Base-by-base conservation (phyloP, 2,888 invertebrate species). In the Hermaeophaga mercurialis region DNA sequence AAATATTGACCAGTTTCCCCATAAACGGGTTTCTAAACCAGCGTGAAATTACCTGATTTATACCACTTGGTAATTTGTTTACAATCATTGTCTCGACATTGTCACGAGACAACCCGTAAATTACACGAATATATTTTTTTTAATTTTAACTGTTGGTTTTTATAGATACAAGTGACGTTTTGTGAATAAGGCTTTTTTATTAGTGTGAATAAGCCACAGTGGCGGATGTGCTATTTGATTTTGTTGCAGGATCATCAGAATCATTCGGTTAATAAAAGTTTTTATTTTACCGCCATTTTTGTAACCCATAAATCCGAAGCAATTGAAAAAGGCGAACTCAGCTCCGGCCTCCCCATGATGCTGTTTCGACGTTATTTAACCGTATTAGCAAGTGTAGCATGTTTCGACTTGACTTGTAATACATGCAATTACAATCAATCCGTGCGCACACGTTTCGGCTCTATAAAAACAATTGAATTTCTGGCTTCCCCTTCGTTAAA, bases 1-100 rank as follows among this genome's bases (percentile, higher is more conserved):
- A 72, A 72, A 72, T 72, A 73, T 70, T 70, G 68, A 68, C 71
- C 70, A 62, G 71, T 69, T 70, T 64, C 58, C 48, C 71, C 69
- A 71, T 71, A 73, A 73, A 74, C 71, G 71, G 62, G 71, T 71
- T 72, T 65, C 66, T 69, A 66, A 69, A 69, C 68, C 73, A 72
- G 73, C 71, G 66, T 71, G 72, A 71, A 70, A 70, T 71, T 65
- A 67, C 65, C 67, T 70, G 70, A 73, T 72, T 72, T 73, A 73
- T 67, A 60, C 50, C 48, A 57, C 58, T 64, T 61, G 65, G 50
- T 71, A 70, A 70, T 71, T 70, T 70, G 73, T 71, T 69, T 68
- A 68, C 65, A 70, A 66, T 68, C 65, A 70, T 68, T 68, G 68
- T 68, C 31, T 59, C 33, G 55, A 43, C 41, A 38, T 24, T 28